Evolutionary conservation across 2,113 vertebrate species (phyloP).

Genomic region (Echinops telfairi): DNA sequence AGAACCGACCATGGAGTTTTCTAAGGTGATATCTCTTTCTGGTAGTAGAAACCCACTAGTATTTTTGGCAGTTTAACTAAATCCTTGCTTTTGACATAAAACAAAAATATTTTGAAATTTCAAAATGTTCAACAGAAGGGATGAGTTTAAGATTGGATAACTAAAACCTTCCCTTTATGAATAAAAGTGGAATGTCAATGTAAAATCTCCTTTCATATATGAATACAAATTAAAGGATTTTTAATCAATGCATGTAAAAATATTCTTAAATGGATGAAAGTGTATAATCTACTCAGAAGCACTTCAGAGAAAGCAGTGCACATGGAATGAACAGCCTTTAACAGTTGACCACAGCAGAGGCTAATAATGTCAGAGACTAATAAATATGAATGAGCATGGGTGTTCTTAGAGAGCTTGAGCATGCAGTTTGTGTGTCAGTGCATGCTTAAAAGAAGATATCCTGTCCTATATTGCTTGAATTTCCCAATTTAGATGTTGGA

Average conservation of each 20-base stretch:
- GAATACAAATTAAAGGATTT: neutral
- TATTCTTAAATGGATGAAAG: neutral
- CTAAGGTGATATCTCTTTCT: no score
- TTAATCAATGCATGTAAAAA: neutral
- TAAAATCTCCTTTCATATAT: neutral
- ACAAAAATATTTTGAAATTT: constrained; percentile 22
- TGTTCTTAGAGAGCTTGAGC: neutral
- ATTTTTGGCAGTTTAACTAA: neutral
- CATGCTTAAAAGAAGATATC: neutral
- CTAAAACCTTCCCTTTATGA: neutral
- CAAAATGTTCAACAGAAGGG: constrained; percentile 49
- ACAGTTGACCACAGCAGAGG: constrained; percentile 24
- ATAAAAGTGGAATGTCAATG: neutral
- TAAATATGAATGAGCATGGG: neutral
- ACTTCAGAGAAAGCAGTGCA: neutral
- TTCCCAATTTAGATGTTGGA: constrained; percentile 24
- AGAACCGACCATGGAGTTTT: no score
- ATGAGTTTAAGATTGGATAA: constrained; percentile 20
- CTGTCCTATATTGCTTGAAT: constrained; percentile 21
- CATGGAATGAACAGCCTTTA: neutral
- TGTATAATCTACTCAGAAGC: constrained; percentile 12
- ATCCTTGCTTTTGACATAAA: constrained; percentile 29
- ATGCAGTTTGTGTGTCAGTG: neutral
- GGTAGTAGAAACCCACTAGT: no score
- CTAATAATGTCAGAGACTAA: neutral